These are phyloP conservation scores for Lutra lutra DNA, from an alignment of 2,797 vertebrate species.

Conservation along the genomic window DNA sequence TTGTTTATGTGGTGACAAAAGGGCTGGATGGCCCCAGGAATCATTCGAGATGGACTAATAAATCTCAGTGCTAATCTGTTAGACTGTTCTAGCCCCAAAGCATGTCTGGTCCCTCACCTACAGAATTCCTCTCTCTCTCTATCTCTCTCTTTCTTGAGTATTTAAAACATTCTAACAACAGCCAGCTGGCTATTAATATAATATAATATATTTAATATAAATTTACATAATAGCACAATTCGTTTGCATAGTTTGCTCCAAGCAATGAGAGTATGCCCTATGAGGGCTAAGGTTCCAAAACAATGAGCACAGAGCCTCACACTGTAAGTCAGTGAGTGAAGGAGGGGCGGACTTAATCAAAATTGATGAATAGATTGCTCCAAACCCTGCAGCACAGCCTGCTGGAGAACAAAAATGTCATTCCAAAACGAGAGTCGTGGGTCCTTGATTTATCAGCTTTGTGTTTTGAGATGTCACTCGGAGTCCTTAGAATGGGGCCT, in stretches of 20 bases:
- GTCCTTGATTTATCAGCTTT: neutral
- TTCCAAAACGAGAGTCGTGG: neutral
- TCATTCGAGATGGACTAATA: neutral
- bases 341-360: neutral
- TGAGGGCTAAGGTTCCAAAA: neutral
- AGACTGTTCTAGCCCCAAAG: neutral
- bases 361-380: neutral
- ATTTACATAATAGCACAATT: neutral
- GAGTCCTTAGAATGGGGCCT: neutral
- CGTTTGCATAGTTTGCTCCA: neutral
- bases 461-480: neutral
- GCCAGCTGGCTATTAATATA: neutral
- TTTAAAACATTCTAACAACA: neutral
- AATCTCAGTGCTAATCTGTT: neutral
- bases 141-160: neutral
- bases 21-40: neutral
- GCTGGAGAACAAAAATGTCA: neutral
- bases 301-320: neutral
- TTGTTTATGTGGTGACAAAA: slow-evolving; percentile 21
- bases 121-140: neutral
- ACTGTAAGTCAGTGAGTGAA: neutral
- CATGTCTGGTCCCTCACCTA: neutral
- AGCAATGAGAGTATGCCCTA: neutral
- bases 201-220: neutral
- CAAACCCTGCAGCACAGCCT: neutral